These are phyloP conservation scores for Anniella stebbinsi DNA, from an alignment of 2,797 vertebrate genomes.

Conservation along the genomic window DNA sequence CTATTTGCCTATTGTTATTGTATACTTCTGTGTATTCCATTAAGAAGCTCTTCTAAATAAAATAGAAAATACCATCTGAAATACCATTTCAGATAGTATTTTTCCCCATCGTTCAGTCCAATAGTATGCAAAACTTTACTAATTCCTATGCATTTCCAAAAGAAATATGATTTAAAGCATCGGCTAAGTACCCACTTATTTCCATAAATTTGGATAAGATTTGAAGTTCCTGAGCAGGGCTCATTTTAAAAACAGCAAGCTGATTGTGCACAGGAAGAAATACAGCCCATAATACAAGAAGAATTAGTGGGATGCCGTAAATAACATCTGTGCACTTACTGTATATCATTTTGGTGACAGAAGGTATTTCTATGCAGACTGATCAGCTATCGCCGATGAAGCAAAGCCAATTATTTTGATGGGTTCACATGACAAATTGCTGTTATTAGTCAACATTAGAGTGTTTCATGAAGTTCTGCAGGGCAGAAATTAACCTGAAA, in stretches of 20 bases:
- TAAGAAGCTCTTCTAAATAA: slow-evolving; percentile 20
- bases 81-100: background rate
- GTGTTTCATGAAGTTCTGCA: slow-evolving; percentile 44
- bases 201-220: slow-evolving; percentile 28
- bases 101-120: slow-evolving; percentile 6
- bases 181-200: slow-evolving; percentile 51
- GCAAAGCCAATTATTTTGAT: slow-evolving; percentile 74
- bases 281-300: slow-evolving; percentile 50
- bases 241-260: slow-evolving; percentile 56
- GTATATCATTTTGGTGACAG: slow-evolving; percentile 72
- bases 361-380: slow-evolving; percentile 68
- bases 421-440: slow-evolving; percentile 70
- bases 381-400: slow-evolving; percentile 65
- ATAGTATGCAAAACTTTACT: slow-evolving; percentile 43
- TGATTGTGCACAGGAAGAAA: slow-evolving; percentile 55
- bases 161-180: slow-evolving; percentile 25
- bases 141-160: slow-evolving; percentile 32
- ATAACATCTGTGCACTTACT: slow-evolving; percentile 70
- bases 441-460: slow-evolving; percentile 71
- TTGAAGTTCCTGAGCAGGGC: slow-evolving; percentile 26
- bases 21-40: background rate
- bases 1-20: background rate
- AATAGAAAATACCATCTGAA: background rate
- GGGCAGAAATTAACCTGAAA: slow-evolving; percentile 36
- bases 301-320: slow-evolving; percentile 65